These are phyloP conservation scores for Nyctalus aviator DNA, from an alignment of 2,797 vertebrate species.

Conservation along the genomic window DNA sequence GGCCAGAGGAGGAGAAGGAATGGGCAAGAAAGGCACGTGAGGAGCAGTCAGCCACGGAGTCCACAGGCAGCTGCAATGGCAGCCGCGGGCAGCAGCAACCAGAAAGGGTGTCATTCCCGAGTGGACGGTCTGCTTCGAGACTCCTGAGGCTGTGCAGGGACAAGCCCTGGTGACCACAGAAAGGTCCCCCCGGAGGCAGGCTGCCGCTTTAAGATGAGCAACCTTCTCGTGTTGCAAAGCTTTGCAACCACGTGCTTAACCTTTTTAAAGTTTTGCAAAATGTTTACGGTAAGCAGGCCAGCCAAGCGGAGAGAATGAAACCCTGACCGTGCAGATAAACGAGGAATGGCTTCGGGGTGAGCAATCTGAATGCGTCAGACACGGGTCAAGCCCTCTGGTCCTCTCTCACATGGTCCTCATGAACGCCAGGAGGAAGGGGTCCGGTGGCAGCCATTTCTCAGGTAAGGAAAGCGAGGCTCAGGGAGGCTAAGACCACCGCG, in stretches of 20 bases:
- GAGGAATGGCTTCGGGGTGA: accelerated
- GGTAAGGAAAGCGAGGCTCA: not conserved
- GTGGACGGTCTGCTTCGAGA: no score
- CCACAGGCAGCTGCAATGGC: not conserved
- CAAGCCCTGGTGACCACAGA: accelerated
- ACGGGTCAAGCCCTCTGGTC: not conserved
- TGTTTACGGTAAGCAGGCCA: not conserved
- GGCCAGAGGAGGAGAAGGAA: not conserved
- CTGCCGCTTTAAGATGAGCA: not conserved
- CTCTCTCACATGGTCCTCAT: not conserved
- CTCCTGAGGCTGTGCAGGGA: not conserved
- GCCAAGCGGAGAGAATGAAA: not conserved
- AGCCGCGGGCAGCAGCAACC: no score
- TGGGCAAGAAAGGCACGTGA: no score
- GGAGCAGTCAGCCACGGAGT: accelerated
- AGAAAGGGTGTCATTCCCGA: not conserved
- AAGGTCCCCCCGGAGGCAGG: accelerated
- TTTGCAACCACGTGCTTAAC: not conserved
- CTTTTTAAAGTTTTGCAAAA: not conserved
- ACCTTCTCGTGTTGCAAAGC: no score
- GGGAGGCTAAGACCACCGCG: not conserved
- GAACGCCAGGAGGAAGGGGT: not conserved
- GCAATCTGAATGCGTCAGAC: accelerated
- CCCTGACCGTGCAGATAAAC: accelerated
- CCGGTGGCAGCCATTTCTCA: not conserved